Evolutionary conservation across 2,113 vertebrate species (phyloP).

Genomic region (Alouatta palliata): DNA sequence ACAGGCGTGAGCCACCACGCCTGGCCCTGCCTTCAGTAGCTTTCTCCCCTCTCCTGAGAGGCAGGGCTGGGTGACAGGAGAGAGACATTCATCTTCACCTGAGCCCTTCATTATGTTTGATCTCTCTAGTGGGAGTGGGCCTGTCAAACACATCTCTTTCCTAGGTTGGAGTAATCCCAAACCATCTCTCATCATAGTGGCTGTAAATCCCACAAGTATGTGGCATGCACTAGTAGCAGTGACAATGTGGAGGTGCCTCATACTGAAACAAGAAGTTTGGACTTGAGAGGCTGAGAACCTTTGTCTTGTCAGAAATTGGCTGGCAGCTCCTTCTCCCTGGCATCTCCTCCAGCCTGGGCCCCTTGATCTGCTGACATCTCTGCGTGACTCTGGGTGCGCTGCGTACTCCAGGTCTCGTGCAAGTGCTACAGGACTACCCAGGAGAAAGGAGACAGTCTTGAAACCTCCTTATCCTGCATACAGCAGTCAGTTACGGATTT

Average conservation of each 20-base stretch:
- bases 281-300: neutral
- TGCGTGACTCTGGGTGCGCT: neutral
- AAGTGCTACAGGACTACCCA: neutral
- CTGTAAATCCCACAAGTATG: conserved; percentile 48
- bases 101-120: neutral
- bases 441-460: neutral
- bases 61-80: neutral
- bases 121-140: neutral
- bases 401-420: neutral
- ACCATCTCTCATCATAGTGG: conserved; percentile 47
- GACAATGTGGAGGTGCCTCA: neutral
- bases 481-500: neutral
- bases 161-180: neutral
- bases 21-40: neutral
- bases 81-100: neutral
- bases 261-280: neutral
- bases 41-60: neutral
- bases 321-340: neutral
- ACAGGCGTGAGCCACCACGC: too few species aligned
- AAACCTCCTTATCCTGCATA: neutral
- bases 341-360: neutral
- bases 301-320: neutral
- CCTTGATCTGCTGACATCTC: neutral
- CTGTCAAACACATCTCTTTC: conserved; percentile 13
- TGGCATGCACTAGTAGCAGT: neutral